A percentile compares a stretch with the other conserved stretches of the same genome.
Conservation (phyloP, 1,140 invertebrate genomes). For the Solenopsis fugax region DNA sequence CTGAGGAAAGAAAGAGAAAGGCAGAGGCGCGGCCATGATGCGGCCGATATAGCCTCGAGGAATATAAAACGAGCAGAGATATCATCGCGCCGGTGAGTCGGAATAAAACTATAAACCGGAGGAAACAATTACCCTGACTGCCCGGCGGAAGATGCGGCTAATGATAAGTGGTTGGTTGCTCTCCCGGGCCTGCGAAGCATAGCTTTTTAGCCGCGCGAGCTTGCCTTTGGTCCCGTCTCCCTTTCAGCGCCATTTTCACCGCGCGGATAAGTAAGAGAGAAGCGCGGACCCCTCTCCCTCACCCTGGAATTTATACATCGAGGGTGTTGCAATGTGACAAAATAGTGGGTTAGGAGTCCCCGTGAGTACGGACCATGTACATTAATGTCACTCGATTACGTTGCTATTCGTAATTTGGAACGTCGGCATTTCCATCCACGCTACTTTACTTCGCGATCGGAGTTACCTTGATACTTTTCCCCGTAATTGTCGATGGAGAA, state of each 20-base stretch:
- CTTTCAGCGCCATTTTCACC: slow-evolving; percentile 55
- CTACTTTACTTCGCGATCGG: not conserved
- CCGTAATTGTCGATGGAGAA: slow-evolving; percentile 47
- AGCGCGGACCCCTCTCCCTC: not conserved
- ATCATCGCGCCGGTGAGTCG: slow-evolving; percentile 79
- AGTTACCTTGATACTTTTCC: slow-evolving; percentile 49
- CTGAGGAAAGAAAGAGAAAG: slow-evolving; percentile 62
- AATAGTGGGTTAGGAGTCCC: slow-evolving; percentile 26
- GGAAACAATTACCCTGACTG: slow-evolving; percentile 83
- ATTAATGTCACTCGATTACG: slow-evolving; percentile 27
- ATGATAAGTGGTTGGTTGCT: slow-evolving; percentile 81
- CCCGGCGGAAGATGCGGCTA: slow-evolving; percentile 80
- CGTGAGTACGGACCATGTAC: not conserved
- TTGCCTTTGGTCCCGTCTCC: slow-evolving; percentile 56
- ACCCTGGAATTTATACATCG: not conserved
- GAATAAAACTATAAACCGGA: slow-evolving; percentile 84
- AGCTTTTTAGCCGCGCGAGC: slow-evolving; percentile 57
- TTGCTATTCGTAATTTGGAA: slow-evolving; percentile 31
- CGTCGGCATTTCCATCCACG: slow-evolving; percentile 5
- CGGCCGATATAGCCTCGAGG: slow-evolving; percentile 77
- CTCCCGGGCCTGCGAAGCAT: slow-evolving; percentile 67
- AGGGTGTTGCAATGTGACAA: slow-evolving; percentile 25
- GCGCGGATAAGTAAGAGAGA: slow-evolving; percentile 47
- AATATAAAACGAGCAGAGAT: slow-evolving; percentile 81
- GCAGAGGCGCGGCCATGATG: slow-evolving; percentile 71